Conservation (phyloP, 2,888 invertebrate genomes). For the Druceiella hillmani region DNA sequence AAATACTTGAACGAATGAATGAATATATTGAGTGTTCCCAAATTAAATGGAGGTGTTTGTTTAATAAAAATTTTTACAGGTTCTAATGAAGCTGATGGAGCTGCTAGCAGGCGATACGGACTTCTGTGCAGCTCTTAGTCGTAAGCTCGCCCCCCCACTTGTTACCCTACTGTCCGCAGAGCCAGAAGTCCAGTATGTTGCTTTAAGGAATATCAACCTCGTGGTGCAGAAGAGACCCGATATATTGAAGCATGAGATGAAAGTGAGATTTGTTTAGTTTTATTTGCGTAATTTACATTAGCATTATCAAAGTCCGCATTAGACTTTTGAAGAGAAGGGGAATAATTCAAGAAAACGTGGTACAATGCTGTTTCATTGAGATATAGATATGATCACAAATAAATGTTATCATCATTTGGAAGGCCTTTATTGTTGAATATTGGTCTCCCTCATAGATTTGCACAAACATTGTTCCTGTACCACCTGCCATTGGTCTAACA, state of each 20-base stretch:
- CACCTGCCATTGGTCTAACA: too few relatives aligned
- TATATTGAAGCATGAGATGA: slow-evolving; percentile 99
- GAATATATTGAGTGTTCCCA: not conserved
- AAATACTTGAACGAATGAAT: not conserved
- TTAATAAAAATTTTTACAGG: slow-evolving; percentile 34
- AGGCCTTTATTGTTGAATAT: too few relatives aligned
- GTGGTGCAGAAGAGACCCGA: slow-evolving; percentile 99
- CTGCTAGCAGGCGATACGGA: slow-evolving; percentile 92
- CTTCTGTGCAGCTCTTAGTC: slow-evolving; percentile 87
- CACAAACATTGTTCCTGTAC: too few relatives aligned
- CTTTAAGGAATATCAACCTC: slow-evolving; percentile 94
- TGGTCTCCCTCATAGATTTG: too few relatives aligned
- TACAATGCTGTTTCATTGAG: too few relatives aligned
- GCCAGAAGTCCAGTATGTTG: slow-evolving; percentile 99
- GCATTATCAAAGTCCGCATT: too few relatives aligned
- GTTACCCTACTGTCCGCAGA: slow-evolving; percentile 97
- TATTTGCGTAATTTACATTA: too few relatives aligned
- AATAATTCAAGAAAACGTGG: too few relatives aligned
- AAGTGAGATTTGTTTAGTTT: slow-evolving; percentile 55
- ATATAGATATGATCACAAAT: too few relatives aligned
- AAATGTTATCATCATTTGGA: too few relatives aligned
- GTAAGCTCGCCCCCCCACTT: slow-evolving; percentile 97
- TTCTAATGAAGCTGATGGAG: slow-evolving; percentile 97
- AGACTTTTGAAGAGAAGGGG: too few relatives aligned
- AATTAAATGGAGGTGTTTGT: slow-evolving; percentile 1